Conservation (phyloP, 2,888 invertebrate genomes). For the Galerucella calmariensis region DNA sequence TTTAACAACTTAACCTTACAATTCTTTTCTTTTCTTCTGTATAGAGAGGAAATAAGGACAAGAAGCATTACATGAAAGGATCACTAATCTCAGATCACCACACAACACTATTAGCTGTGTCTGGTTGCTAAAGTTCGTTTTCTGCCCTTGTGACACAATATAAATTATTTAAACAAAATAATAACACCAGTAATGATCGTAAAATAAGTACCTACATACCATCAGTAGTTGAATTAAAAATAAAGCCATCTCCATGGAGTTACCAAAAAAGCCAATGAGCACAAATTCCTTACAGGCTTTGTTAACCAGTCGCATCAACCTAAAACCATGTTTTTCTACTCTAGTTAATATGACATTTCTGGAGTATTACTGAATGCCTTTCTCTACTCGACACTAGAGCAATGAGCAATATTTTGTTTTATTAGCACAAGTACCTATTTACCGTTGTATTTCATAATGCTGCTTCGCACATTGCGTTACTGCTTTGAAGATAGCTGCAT, state of each 20-base stretch:
- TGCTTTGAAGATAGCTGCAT: constrained; percentile 23
- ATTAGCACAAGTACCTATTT: neutral
- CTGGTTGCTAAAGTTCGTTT: too few relatives aligned
- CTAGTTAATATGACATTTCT: neutral
- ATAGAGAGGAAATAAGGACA: too few relatives aligned
- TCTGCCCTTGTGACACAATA: too few relatives aligned
- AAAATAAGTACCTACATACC: constrained; percentile 17
- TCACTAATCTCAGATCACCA: too few relatives aligned
- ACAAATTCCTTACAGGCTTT: constrained; percentile 38
- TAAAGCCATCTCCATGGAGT: constrained; percentile 38
- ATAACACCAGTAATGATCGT: too few relatives aligned
- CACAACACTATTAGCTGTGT: too few relatives aligned
- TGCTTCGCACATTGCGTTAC: constrained; percentile 28
- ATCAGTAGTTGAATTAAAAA: constrained; percentile 35
- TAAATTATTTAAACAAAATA: too few relatives aligned
- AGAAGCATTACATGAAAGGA: too few relatives aligned
- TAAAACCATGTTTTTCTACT: constrained; percentile 15
- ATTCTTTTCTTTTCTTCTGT: too few relatives aligned
- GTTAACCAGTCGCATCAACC: constrained; percentile 35
- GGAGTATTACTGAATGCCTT: neutral
- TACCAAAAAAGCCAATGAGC: constrained; percentile 37
- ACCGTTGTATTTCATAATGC: constrained; percentile 36
- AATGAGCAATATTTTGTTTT: too few relatives aligned
- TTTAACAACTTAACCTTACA: too few relatives aligned
- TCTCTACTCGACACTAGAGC: too few relatives aligned